Conservation (phyloP, 2,888 invertebrate species). For the Lasioglossum figueresi region DNA sequence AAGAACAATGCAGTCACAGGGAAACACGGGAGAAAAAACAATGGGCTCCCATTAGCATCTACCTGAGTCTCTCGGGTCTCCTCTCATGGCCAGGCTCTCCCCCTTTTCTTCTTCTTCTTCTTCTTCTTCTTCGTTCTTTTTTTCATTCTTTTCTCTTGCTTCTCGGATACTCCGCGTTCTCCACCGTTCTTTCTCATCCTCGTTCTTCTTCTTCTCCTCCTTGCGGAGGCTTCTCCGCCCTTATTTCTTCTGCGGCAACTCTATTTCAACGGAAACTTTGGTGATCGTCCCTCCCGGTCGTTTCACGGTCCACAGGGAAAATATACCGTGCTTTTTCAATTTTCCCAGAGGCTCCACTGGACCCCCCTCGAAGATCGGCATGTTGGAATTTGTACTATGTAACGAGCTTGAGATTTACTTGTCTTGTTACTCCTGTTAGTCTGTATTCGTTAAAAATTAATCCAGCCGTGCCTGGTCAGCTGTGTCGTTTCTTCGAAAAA, state of each 20-base stretch:
- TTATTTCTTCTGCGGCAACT: slow-evolving; percentile 44
- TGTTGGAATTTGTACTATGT: neutral
- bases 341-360: neutral
- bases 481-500: neutral
- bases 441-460: neutral
- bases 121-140: slow-evolving; percentile 20
- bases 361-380: neutral
- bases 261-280: slow-evolving; percentile 32
- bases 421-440: neutral
- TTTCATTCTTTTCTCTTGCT: slow-evolving; percentile 35
- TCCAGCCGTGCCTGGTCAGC: too few relatives aligned
- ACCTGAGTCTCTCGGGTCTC: slow-evolving; percentile 73
- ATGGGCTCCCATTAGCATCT: slow-evolving; percentile 80
- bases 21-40: slow-evolving; percentile 77
- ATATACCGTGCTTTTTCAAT: slow-evolving; percentile 11
- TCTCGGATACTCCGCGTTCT: slow-evolving; percentile 28
- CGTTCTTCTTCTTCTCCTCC: neutral
- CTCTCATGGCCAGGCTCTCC: slow-evolving; percentile 43
- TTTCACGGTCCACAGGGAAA: slow-evolving; percentile 40
- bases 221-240: neutral
- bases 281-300: slow-evolving; percentile 25
- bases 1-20: slow-evolving; percentile 71
- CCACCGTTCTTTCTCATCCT: slow-evolving; percentile 19
- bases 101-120: slow-evolving; percentile 48
- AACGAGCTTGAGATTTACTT: neutral